phyloP scores from a whole-genome alignment of 2,888 invertebrate genomes.

The Drosophila nigricruria region DNA sequence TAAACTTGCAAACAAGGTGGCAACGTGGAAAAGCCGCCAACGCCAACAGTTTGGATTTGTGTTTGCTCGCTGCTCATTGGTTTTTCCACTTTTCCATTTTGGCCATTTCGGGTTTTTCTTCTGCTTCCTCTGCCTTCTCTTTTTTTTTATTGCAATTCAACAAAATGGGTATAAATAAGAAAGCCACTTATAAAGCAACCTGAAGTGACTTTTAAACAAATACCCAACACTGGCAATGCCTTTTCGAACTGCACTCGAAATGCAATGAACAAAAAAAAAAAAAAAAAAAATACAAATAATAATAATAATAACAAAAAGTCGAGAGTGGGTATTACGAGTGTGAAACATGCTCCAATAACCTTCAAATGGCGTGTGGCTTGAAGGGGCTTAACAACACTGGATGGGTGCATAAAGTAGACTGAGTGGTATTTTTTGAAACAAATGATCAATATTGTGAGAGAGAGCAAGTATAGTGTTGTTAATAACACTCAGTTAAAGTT shows the following conservation, averaged over 20 bases:
- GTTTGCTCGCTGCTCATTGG: constrained; percentile 61
- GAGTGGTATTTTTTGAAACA: neutral
- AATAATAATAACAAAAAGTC: neutral
- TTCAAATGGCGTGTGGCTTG: constrained; percentile 16
- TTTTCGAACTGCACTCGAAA: constrained; percentile 18
- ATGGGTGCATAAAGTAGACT: neutral
- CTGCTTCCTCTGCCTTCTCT: neutral
- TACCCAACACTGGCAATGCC: constrained; percentile 25
- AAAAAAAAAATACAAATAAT: neutral
- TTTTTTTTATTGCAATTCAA: constrained; percentile 45
- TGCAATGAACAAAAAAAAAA: constrained; percentile 4
- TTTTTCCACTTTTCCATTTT: constrained; percentile 50
- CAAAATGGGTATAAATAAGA: constrained; percentile 56
- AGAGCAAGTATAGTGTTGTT: neutral
- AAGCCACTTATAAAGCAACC: constrained; percentile 57
- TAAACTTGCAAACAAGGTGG: constrained; percentile 72
- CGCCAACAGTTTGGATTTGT: constrained; percentile 66
- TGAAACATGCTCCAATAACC: constrained; percentile 16
- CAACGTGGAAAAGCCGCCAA: constrained; percentile 72
- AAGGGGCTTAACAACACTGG: constrained; percentile 20
- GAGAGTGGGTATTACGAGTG: neutral
- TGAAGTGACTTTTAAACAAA: constrained; percentile 51
- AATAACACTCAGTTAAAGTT: neutral
- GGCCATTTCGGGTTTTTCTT: constrained; percentile 11
- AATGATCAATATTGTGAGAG: neutral